Conservation (phyloP, 37 sponge, comb jelly and placozoan species). For the Halisarca cf. caerulea region DNA sequence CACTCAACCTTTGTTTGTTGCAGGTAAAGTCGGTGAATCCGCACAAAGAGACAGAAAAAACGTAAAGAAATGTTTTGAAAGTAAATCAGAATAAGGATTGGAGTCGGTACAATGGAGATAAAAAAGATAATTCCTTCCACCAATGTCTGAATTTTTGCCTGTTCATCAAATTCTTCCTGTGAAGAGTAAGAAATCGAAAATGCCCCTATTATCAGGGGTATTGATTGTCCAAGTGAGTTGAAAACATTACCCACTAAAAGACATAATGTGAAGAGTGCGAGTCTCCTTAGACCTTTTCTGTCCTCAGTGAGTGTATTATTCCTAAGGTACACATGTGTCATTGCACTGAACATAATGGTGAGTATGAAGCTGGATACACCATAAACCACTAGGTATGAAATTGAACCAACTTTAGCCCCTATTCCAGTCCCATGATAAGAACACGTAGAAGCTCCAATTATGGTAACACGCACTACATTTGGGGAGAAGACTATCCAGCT, state of each 20-base stretch:
- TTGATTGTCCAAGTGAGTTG: not conserved
- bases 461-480: not conserved
- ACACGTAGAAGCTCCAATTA: not conserved
- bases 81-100: conserved; percentile 13
- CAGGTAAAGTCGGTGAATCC: too few species aligned
- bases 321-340: not conserved
- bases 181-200: not conserved
- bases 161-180: too few species aligned
- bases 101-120: not conserved
- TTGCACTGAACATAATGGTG: not conserved
- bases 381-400: not conserved
- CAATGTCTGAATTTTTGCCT: too few species aligned
- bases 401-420: not conserved
- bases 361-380: not conserved
- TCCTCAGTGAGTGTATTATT: not conserved
- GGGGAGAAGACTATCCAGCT: not conserved
- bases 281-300: too few species aligned
- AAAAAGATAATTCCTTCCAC: not conserved
- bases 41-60: too few species aligned
- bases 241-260: not conserved
- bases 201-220: not conserved
- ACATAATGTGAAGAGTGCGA: not conserved
- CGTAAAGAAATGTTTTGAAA: not conserved
- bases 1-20: too few species aligned
- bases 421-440: not conserved